A percentile compares a stretch with the other conserved stretches of the same genome.
Conservation (phyloP, 1,140 invertebrate species). For the Harlomillsia oculata region DNA sequence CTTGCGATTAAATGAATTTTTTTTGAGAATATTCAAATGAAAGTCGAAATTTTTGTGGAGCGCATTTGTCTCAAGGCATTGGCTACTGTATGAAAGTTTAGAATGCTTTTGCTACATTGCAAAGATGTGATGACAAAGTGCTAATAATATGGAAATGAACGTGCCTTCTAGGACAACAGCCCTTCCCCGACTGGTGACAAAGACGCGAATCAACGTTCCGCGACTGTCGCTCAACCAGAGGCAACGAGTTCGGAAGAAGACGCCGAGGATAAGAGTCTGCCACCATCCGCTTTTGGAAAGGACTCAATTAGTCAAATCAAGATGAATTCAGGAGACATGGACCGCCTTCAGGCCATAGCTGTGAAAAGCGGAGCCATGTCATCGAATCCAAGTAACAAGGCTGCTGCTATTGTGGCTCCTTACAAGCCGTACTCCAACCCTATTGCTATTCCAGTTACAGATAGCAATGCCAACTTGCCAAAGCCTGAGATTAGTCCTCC, state of each 20-base stretch:
- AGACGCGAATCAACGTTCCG: not conserved
- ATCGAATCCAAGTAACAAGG: not conserved
- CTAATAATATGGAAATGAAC: no score
- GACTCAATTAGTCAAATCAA: slow-evolving; percentile 29
- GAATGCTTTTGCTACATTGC: no score
- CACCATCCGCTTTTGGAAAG: slow-evolving; percentile 20
- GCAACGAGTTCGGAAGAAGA: slow-evolving; percentile 22
- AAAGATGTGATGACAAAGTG: no score
- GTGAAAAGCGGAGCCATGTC: slow-evolving; percentile 15
- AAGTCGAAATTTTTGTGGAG: no score
- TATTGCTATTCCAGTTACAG: slow-evolving; percentile 15
- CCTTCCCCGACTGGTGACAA: slow-evolving; percentile 29
- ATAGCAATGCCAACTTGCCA: slow-evolving; percentile 24
- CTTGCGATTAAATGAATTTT: no score
- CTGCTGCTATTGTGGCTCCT: slow-evolving; percentile 12
- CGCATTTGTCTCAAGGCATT: no score
- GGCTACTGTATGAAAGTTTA: no score
- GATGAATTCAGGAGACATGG: slow-evolving; percentile 11
- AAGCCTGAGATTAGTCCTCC: slow-evolving; percentile 25
- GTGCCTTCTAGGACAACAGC: slow-evolving; percentile 25
- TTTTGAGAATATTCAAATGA: no score
- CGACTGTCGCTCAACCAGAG: not conserved
- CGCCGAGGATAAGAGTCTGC: slow-evolving; percentile 15
- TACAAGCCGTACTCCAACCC: slow-evolving; percentile 20
- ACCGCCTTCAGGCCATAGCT: slow-evolving; percentile 21